These are phyloP conservation scores for Pilophorus perplexus DNA, from an alignment of 2,888 invertebrate genomes.

Conservation along the genomic window DNA sequence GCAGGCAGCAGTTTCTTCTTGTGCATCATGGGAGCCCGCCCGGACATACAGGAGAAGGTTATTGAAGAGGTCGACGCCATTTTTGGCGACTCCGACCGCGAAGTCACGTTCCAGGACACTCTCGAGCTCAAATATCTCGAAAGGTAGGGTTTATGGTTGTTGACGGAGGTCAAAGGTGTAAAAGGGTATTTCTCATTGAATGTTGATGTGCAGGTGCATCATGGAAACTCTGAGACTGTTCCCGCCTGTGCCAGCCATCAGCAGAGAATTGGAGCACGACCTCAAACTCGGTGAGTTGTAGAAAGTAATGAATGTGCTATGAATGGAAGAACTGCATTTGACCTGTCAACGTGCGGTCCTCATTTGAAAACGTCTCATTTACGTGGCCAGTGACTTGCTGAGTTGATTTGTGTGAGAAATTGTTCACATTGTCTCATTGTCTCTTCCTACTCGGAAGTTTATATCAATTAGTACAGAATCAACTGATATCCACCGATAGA, in stretches of 20 bases:
- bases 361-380: too few relatives aligned
- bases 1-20: slow-evolving; percentile 85
- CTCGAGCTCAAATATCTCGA: slow-evolving; percentile 79
- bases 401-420: neutral
- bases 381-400: too few relatives aligned
- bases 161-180: slow-evolving; percentile 79
- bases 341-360: too few relatives aligned
- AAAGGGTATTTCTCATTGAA: slow-evolving; percentile 56
- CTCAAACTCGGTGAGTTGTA: slow-evolving; percentile 61
- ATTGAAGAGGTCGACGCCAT: slow-evolving; percentile 66
- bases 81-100: slow-evolving; percentile 74
- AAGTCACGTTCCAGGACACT: slow-evolving; percentile 73
- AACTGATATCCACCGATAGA: too few relatives aligned
- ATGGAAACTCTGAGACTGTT: slow-evolving; percentile 74
- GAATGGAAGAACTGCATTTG: too few relatives aligned
- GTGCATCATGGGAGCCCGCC: slow-evolving; percentile 76
- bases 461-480: too few relatives aligned
- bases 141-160: slow-evolving; percentile 54
- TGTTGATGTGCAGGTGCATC: slow-evolving; percentile 56
- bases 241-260: slow-evolving; percentile 77
- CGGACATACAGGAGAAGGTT: slow-evolving; percentile 70
- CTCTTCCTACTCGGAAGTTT: neutral
- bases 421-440: neutral
- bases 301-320: too few relatives aligned
- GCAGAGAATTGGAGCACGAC: slow-evolving; percentile 67